phyloP scores from a whole-genome alignment of 2,888 invertebrate species.

The Ferdinandea cuprea region DNA sequence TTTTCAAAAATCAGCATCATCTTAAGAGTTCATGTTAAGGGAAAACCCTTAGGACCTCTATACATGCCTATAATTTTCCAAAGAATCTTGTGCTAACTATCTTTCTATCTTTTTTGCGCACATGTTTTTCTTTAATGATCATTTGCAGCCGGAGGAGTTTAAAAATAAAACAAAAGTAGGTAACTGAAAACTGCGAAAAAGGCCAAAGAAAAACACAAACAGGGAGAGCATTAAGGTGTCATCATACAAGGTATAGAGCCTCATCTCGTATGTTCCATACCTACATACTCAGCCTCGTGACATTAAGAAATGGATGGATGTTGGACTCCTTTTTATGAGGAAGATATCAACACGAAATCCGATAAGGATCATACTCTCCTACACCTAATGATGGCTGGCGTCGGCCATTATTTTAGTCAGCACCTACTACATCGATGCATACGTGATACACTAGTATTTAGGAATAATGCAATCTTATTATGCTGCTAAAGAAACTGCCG shows the following conservation, averaged over 20 bases:
- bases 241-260: constrained; percentile 27
- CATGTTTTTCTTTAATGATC: constrained; percentile 31
- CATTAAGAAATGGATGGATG: constrained; percentile 60
- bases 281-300: constrained; percentile 29
- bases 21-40: neutral
- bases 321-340: constrained; percentile 37
- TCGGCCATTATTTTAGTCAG: constrained; percentile 54
- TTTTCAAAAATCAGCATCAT: constrained; percentile 5
- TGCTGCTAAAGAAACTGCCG: constrained; percentile 45
- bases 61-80: neutral
- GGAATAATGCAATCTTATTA: constrained; percentile 65
- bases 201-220: constrained; percentile 22
- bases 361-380: constrained; percentile 68
- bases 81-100: constrained; percentile 8
- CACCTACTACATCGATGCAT: constrained; percentile 42
- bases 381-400: constrained; percentile 51
- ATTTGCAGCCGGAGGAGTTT: constrained; percentile 41
- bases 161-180: constrained; percentile 21
- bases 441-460: constrained; percentile 17
- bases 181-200: constrained; percentile 21
- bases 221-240: constrained; percentile 29
- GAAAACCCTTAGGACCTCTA: neutral
- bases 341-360: constrained; percentile 60
- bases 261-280: constrained; percentile 13
- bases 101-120: constrained; percentile 32